Base-by-base conservation (phyloP, 2,888 invertebrate genomes). In the Volucella zonaria region DNA sequence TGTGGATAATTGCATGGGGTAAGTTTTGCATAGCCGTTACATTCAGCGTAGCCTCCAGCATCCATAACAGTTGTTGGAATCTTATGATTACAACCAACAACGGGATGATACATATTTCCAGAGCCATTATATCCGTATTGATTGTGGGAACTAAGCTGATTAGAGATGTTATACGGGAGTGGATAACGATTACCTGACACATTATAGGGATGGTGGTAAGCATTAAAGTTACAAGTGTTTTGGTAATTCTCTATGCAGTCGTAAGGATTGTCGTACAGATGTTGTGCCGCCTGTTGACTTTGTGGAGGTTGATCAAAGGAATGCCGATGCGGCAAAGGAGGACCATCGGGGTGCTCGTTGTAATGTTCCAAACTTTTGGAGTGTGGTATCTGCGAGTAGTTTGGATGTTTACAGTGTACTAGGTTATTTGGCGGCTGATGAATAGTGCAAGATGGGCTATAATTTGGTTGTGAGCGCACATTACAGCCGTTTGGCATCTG, bases 301-400 rank as follows among this genome's bases (percentile, higher is more conserved):
- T 87, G 87, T 51, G 89, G 90, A 49, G 91, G 92, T 80, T 92
- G 92, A 87, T 92, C 92, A 56, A 92, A 91, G 1, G 92, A 92
- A 80, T 92, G 91, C 1, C 92, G 90, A 87, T 91, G 92, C 3
- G 91, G 90, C 75, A 91, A 79, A 11, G 82, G 81, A 14, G 82
- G 80, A 0, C 87, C 86, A 31, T 82, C 86, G 40, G 88, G 88
- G 61, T 90, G 90, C 67, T 90, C 91, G 83, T 90, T 91, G 87
- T 92, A 92, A 73, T 92, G 91, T 10, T 92, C 92, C 68, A 92
- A 82, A 78, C 91, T 91, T 79, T 91, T 91, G 2, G 92, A 92
- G 78, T 92, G 92, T 18, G 92, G 90, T 89, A 92, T 91, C 45
- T 89, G 88, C 23, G 88, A 52, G 51, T 86, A 76, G 49, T 83